Conservation (phyloP, 2,797 vertebrate genomes). For the Siniperca undulata region DNA sequence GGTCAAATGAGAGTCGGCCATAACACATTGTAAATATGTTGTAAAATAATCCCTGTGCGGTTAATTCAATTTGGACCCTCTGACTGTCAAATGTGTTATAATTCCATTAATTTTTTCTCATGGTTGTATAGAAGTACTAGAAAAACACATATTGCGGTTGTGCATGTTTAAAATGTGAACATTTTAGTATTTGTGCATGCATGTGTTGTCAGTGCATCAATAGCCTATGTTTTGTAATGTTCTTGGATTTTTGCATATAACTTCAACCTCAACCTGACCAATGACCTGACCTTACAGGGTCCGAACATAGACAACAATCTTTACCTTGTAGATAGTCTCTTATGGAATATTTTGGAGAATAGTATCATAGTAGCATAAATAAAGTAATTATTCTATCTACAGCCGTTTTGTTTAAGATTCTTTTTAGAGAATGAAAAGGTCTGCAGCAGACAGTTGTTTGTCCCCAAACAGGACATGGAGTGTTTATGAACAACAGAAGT, state of each 20-base stretch:
- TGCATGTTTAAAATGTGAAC: background rate
- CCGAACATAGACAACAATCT: background rate
- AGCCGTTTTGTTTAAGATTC: background rate
- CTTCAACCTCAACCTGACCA: background rate
- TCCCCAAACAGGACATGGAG: too few relatives aligned
- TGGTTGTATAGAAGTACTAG: background rate
- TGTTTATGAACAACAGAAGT: too few relatives aligned
- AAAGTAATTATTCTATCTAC: background rate
- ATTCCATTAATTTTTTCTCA: background rate
- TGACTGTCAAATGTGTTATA: conserved; percentile 2
- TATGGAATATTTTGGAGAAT: background rate
- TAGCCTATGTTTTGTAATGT: conserved; percentile 1
- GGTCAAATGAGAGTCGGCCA: conserved; percentile 41
- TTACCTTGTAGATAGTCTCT: background rate
- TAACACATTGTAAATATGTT: background rate
- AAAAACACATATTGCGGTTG: background rate
- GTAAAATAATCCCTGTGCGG: background rate
- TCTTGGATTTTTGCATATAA: conserved; percentile 9
- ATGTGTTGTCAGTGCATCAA: background rate
- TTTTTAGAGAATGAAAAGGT: background rate
- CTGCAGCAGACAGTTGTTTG: background rate
- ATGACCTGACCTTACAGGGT: background rate
- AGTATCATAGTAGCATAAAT: background rate
- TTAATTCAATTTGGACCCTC: background rate
- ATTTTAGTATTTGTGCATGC: conserved; percentile 25